A percentile compares a stretch with the other conserved stretches of the same genome.
Conservation (phyloP, 2,113 vertebrate genomes). For the Pimephales promelas region DNA sequence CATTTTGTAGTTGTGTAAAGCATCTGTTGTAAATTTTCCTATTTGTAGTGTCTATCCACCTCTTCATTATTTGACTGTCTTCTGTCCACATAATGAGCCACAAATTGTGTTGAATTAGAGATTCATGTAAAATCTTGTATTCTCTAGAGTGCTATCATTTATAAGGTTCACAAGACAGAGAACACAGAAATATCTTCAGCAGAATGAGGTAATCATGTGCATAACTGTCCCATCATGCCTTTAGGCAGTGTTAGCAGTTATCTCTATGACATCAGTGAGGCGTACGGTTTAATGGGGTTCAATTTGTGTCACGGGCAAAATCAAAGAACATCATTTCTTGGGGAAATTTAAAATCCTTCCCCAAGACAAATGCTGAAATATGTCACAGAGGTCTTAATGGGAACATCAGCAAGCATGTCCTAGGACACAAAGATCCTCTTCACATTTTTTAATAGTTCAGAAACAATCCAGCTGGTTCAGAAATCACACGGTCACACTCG, state of each 20-base stretch:
- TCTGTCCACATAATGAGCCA: not conserved
- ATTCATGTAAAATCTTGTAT: conserved; percentile 23
- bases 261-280: conserved; percentile 32
- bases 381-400: conserved; percentile 48
- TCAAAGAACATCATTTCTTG: conserved; percentile 64
- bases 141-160: conserved; percentile 24
- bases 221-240: conserved; percentile 11
- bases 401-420: conserved; percentile 46
- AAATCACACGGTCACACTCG: conserved; percentile 55
- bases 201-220: conserved; percentile 42
- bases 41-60: not conserved
- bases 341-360: conserved; percentile 61
- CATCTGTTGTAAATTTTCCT: not conserved
- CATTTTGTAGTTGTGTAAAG: not conserved
- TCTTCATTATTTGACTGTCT: not conserved
- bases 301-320: conserved; percentile 35
- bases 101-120: conserved; percentile 28
- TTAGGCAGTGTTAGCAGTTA: conserved; percentile 20
- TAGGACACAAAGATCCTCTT: conserved; percentile 57
- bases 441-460: conserved; percentile 64
- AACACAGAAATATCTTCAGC: conserved; percentile 21
- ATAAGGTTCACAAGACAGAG: not conserved
- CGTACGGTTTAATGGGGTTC: conserved; percentile 41
- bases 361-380: conserved; percentile 58
- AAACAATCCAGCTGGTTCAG: conserved; percentile 54